A percentile compares a stretch with the other conserved stretches of the same genome.
phyloP scores from a whole-genome alignment of 1,140 invertebrate species.

The Hylaeus volcanicus region DNA sequence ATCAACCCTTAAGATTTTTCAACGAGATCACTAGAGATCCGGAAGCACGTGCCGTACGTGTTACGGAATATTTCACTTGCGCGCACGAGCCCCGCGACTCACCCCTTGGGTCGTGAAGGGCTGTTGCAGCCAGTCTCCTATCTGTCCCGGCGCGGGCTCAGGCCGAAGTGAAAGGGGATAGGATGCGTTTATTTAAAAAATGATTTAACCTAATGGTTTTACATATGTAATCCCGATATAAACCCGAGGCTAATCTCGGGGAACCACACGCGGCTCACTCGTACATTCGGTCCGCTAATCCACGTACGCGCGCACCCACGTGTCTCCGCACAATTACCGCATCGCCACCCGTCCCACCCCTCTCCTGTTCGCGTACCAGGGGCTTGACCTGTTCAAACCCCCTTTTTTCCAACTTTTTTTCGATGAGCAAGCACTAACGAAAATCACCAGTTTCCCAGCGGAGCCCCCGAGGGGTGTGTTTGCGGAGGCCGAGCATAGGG shows the following conservation, averaged over 20 bases:
- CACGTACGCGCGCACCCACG: slow-evolving; percentile 57
- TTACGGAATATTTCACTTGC: slow-evolving; percentile 61
- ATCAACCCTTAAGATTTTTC: not conserved
- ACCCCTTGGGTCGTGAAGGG: slow-evolving; percentile 11
- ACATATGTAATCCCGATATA: slow-evolving; percentile 81
- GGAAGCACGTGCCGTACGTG: slow-evolving; percentile 56
- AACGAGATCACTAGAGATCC: slow-evolving; percentile 12
- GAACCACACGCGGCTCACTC: slow-evolving; percentile 76
- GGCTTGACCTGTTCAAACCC: slow-evolving; percentile 31
- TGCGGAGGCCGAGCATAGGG: slow-evolving; percentile 63
- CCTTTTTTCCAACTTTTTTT: slow-evolving; percentile 60
- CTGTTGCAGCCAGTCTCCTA: slow-evolving; percentile 52
- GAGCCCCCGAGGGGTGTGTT: slow-evolving; percentile 43
- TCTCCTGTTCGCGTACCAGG: slow-evolving; percentile 17
- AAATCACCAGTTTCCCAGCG: slow-evolving; percentile 66
- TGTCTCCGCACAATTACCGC: slow-evolving; percentile 49
- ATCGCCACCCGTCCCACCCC: slow-evolving; percentile 36
- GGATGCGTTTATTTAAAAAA: slow-evolving; percentile 78
- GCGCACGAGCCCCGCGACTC: slow-evolving; percentile 12
- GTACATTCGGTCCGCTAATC: slow-evolving; percentile 70
- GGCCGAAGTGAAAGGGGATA: slow-evolving; percentile 45
- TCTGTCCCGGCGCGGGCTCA: slow-evolving; percentile 59
- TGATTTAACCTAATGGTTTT: slow-evolving; percentile 81
- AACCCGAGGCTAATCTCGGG: slow-evolving; percentile 79
- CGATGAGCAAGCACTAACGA: slow-evolving; percentile 73